These are phyloP conservation scores for Artibeus jamaicensis DNA, from an alignment of 2,797 vertebrate genomes.

Conservation along the genomic window DNA sequence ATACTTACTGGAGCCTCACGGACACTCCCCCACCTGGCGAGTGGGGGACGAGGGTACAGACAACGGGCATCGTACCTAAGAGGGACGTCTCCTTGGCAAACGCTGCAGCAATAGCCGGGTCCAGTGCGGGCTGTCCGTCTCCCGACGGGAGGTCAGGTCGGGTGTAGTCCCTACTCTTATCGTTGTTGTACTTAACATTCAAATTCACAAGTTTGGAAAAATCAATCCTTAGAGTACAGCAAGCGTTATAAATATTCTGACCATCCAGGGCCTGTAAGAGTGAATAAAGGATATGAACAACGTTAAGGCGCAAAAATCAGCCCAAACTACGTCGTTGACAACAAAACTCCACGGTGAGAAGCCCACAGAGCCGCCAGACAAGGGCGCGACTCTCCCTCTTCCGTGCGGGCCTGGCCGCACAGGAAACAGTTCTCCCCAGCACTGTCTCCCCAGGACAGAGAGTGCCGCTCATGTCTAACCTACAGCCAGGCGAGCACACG, in stretches of 20 bases:
- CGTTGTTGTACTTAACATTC: constrained; percentile 99
- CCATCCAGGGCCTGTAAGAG: constrained; percentile 93
- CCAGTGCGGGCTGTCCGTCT: constrained; percentile 93
- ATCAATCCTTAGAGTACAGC: constrained; percentile 97
- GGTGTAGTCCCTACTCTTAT: constrained; percentile 98
- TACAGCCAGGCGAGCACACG: neutral
- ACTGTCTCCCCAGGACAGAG: neutral
- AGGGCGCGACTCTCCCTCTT: neutral
- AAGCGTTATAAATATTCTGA: constrained; percentile 99
- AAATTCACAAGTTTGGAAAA: constrained; percentile 99
- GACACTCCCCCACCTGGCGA: constrained; percentile 14
- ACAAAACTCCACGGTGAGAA: neutral
- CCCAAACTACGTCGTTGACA: neutral
- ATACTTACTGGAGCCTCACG: constrained; percentile 39
- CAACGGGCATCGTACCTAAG: constrained; percentile 89
- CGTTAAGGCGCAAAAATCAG: neutral
- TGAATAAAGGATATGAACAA: constrained; percentile 55
- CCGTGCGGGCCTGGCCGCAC: neutral
- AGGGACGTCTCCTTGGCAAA: constrained; percentile 97
- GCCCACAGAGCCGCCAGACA: neutral
- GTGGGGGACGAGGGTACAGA: constrained; percentile 29
- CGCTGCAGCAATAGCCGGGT: constrained; percentile 91
- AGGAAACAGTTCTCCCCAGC: neutral
- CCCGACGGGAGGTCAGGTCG: constrained; percentile 96
- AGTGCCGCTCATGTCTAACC: neutral